Conservation (phyloP, 2,888 invertebrate genomes). For the Ophioninae sp. region DNA sequence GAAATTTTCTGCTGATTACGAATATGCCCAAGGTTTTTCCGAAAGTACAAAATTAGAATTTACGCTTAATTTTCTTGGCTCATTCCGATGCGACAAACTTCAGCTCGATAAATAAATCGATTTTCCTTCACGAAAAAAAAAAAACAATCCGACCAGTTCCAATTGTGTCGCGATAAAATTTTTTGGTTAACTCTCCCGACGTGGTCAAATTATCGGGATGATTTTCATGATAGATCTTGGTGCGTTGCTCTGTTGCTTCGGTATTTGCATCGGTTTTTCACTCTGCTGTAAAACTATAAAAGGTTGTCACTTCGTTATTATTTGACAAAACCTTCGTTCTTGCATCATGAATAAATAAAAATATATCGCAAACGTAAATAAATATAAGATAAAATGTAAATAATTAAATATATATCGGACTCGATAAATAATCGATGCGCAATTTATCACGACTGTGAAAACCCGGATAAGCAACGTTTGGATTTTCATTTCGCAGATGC, state of each 20-base stretch:
- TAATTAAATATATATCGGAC: neutral
- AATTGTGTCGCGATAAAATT: neutral
- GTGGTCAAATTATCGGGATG: conserved; percentile 18
- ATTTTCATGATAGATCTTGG: conserved; percentile 62
- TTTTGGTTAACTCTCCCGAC: neutral
- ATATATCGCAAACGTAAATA: no score
- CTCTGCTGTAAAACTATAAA: conserved; percentile 60
- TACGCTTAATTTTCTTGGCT: neutral
- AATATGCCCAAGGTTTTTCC: no score
- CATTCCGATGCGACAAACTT: conserved; percentile 32
- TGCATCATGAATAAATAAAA: neutral
- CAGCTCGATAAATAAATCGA: conserved; percentile 17
- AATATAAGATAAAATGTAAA: no score
- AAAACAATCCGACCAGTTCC: neutral
- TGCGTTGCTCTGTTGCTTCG: conserved; percentile 59
- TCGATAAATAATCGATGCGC: neutral
- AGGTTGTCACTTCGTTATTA: conserved; percentile 49
- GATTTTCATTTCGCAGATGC: conserved; percentile 46
- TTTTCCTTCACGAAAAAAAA: conserved; percentile 3
- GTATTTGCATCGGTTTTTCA: conserved; percentile 57
- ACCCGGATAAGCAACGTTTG: conserved; percentile 2
- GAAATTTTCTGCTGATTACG: no score
- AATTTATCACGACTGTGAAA: neutral
- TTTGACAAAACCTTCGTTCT: conserved; percentile 6
- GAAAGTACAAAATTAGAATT: no score